These are phyloP conservation scores for Ephialtes manifestator DNA, from an alignment of 2,888 invertebrate genomes.

Conservation along the genomic window DNA sequence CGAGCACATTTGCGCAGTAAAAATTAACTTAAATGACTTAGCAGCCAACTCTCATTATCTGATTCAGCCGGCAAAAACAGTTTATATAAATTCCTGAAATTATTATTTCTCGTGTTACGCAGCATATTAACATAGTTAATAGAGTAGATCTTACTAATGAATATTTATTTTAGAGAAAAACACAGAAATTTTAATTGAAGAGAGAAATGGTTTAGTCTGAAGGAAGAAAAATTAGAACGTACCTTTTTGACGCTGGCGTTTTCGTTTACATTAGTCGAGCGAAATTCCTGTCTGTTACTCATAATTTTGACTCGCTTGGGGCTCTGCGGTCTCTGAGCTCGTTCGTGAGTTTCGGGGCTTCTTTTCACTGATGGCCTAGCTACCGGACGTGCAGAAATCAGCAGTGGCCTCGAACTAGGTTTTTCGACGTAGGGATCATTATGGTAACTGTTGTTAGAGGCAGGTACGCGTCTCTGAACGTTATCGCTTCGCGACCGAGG, in stretches of 20 bases:
- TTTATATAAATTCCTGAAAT: no score
- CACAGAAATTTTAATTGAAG: no score
- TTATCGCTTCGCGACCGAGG: constrained; percentile 77
- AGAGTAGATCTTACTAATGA: no score
- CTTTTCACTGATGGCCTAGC: constrained; percentile 75
- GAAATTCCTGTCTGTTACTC: constrained; percentile 79
- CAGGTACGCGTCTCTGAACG: constrained; percentile 66
- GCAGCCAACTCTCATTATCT: no score
- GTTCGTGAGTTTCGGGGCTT: constrained; percentile 71
- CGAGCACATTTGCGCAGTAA: no score
- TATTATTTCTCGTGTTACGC: no score
- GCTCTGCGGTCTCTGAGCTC: constrained; percentile 76
- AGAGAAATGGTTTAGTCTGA: no score
- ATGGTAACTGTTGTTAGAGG: constrained; percentile 74
- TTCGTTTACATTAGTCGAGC: constrained; percentile 75
- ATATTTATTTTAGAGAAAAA: no score
- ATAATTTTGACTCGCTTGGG: constrained; percentile 78
- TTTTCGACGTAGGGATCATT: constrained; percentile 77
- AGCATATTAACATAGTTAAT: no score
- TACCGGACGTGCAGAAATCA: constrained; percentile 61
- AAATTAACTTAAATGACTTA: no score
- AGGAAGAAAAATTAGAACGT: constrained; percentile 19
- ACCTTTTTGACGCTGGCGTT: constrained; percentile 76
- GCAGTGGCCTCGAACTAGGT: constrained; percentile 70
- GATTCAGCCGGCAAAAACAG: no score